Percentiles rank a stretch among this genome's conserved stretches.
Evolutionary conservation across 2,113 vertebrate species (phyloP).

Genomic region (Bubo bubo): DNA sequence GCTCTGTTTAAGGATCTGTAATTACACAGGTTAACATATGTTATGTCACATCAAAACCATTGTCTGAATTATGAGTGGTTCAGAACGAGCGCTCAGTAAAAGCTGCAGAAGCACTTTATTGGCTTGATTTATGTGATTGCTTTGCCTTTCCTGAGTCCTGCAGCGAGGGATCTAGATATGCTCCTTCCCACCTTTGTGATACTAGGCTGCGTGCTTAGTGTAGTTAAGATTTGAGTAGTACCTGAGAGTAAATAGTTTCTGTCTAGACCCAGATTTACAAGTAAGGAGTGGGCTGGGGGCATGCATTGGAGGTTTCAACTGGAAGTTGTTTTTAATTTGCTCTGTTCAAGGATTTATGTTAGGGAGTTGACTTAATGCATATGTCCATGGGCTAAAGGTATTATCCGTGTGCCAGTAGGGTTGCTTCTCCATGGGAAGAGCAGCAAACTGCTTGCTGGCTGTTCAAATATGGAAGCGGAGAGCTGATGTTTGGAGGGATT

Average conservation of each 20-base stretch:
- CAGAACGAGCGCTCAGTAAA: rapidly evolving
- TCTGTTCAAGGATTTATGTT: neutral
- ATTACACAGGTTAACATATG: conserved; percentile 59
- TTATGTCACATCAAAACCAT: conserved; percentile 36
- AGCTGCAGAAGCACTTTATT: conserved; percentile 2
- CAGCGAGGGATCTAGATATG: neutral
- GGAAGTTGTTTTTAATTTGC: neutral
- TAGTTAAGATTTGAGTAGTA: neutral
- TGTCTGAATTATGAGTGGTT: neutral
- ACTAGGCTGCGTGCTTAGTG: neutral
- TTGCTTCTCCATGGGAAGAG: neutral
- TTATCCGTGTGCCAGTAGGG: neutral
- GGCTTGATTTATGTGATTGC: neutral
- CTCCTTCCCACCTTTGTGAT: neutral
- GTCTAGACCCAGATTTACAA: neutral
- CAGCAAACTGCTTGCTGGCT: neutral
- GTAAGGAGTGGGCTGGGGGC: neutral
- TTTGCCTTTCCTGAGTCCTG: neutral
- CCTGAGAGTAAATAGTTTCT: neutral
- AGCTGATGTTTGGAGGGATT: neutral
- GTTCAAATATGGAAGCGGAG: neutral
- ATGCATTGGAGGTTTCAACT: neutral
- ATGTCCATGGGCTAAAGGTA: neutral
- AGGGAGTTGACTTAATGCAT: neutral
- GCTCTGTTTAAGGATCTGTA: conserved; percentile 14